These are phyloP conservation scores for Chunga burmeisteri DNA, from an alignment of 2,113 vertebrate species.

Conservation along the genomic window DNA sequence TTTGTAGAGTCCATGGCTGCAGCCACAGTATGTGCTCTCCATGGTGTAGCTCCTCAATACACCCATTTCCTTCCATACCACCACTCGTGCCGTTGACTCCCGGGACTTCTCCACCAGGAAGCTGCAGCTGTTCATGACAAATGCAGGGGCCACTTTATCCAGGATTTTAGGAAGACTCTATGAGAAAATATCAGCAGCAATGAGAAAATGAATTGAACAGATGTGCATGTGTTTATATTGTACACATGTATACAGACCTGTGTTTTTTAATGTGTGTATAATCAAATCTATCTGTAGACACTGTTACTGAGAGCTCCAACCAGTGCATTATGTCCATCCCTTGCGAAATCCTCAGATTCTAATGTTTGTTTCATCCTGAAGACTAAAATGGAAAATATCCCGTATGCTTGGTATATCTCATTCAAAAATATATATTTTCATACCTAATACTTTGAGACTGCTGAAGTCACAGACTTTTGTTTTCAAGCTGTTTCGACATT, in stretches of 20 bases:
- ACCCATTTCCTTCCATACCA: conserved; percentile 91
- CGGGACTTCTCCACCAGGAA: conserved; percentile 92
- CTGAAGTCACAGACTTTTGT: not conserved
- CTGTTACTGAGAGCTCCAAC: not conserved
- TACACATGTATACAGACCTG: not conserved
- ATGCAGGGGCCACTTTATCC: conserved; percentile 87
- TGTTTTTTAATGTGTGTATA: not conserved
- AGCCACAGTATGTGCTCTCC: conserved; percentile 93
- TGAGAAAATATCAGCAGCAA: not conserved
- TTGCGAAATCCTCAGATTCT: not conserved
- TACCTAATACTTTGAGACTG: not conserved
- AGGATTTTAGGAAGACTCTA: conserved; percentile 90
- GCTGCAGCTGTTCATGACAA: conserved; percentile 90
- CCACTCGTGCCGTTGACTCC: conserved; percentile 87
- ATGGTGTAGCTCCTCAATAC: conserved; percentile 92
- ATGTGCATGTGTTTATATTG: not conserved
- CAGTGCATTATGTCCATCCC: not conserved
- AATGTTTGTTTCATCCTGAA: not conserved
- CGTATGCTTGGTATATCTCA: not conserved
- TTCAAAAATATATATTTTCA: not conserved
- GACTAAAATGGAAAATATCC: not conserved
- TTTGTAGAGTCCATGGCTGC: conserved; percentile 89
- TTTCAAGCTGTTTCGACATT: not conserved
- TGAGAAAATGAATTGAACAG: not conserved
- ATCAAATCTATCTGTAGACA: not conserved